These are phyloP conservation scores for Sebastes goodei DNA, from an alignment of 2,797 vertebrate species.

Conservation along the genomic window DNA sequence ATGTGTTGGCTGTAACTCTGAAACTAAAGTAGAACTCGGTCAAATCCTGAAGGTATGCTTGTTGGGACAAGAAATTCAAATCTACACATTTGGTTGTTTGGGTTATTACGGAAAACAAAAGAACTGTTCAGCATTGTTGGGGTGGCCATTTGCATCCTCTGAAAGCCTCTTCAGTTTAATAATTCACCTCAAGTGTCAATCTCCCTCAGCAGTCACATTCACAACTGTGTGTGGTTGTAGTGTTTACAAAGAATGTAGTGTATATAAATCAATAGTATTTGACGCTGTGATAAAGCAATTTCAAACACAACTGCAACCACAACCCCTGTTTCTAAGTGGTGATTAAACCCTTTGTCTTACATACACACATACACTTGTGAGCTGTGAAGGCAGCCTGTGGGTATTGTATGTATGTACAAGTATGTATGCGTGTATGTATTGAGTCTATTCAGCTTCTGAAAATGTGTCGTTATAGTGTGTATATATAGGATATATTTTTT, in stretches of 20 bases:
- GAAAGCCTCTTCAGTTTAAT: not conserved
- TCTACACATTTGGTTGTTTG: not conserved
- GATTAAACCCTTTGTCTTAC: not conserved
- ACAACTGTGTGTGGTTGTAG: not conserved
- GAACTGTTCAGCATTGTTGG: not conserved
- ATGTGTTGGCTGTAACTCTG: not conserved
- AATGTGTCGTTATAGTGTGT: not conserved
- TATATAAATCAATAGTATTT: not conserved
- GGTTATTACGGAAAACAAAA: not conserved
- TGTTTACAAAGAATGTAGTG: not conserved
- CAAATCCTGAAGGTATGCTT: not conserved
- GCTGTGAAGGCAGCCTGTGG: no score
- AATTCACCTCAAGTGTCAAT: not conserved
- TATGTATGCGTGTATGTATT: not conserved
- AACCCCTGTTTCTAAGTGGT: not conserved
- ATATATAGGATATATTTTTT: not conserved
- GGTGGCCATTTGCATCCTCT: not conserved
- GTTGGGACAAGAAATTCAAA: not conserved
- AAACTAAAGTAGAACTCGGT: not conserved
- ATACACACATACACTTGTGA: not conserved
- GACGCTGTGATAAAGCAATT: not conserved
- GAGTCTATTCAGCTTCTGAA: not conserved
- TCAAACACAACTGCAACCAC: not conserved
- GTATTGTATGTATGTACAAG: no score
- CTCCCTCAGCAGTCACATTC: not conserved